Percentiles rank a stretch among this genome's conserved stretches.
These are phyloP conservation scores for Chrysomallon squamiferum DNA, from an alignment of 1,140 invertebrate genomes.

Conservation along the genomic window DNA sequence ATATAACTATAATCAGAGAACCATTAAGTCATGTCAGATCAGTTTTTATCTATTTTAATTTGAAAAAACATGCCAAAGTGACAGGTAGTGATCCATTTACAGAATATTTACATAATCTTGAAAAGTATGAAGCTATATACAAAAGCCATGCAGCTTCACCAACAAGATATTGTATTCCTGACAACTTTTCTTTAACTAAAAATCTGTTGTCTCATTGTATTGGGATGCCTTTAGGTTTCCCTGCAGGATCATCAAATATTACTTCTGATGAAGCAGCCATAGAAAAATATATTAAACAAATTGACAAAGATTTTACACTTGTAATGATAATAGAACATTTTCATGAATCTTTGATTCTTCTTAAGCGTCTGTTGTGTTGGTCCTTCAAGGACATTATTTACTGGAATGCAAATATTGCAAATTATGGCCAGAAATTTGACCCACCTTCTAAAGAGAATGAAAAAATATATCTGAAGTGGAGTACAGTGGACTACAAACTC, in stretches of 20 bases:
- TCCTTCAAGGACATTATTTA: slow-evolving; percentile 51
- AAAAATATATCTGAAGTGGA: slow-evolving; percentile 39
- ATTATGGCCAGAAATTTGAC: slow-evolving; percentile 17
- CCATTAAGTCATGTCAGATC: slow-evolving; percentile 50
- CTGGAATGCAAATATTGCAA: slow-evolving; percentile 29
- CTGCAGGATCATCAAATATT: slow-evolving; percentile 31
- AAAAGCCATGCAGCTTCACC: slow-evolving; percentile 22
- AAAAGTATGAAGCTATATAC: slow-evolving; percentile 50
- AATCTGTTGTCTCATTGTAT: slow-evolving; percentile 54
- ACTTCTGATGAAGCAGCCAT: slow-evolving; percentile 20
- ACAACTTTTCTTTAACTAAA: slow-evolving; percentile 51
- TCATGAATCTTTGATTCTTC: slow-evolving; percentile 67
- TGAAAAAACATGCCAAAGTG: slow-evolving; percentile 28
- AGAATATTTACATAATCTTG: slow-evolving; percentile 46
- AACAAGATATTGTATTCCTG: slow-evolving; percentile 47
- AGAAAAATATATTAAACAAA: slow-evolving; percentile 30
- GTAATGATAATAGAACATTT: slow-evolving; percentile 69
- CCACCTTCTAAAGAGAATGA: slow-evolving; percentile 5
- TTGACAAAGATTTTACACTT: slow-evolving; percentile 61
- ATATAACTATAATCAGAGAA: slow-evolving; percentile 50
- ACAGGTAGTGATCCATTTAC: slow-evolving; percentile 16
- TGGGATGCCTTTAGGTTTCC: slow-evolving; percentile 54
- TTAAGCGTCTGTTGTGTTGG: slow-evolving; percentile 68
- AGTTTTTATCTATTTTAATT: slow-evolving; percentile 47
- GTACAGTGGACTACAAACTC: slow-evolving; percentile 43